phyloP scores from a whole-genome alignment of 2,797 vertebrate species.

The Chrysocyon brachyurus region DNA sequence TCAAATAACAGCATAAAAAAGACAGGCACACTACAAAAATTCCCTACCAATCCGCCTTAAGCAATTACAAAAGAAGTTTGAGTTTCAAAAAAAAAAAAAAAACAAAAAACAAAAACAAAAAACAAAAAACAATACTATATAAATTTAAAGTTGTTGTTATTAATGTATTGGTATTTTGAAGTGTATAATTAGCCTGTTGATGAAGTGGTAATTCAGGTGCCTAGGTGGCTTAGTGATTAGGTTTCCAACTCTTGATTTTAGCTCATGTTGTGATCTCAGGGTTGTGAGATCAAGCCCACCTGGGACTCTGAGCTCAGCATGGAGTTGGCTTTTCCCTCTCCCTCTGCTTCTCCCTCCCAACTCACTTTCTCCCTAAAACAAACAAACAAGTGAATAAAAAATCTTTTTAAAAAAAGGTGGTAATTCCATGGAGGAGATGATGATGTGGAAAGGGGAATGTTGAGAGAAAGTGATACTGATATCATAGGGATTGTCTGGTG shows the following conservation, averaged over 20 bases:
- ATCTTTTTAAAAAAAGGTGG: neutral
- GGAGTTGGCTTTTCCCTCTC: neutral
- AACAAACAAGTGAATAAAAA: neutral
- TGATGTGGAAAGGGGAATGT: neutral
- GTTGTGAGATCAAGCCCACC: neutral
- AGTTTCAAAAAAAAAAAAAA: neutral
- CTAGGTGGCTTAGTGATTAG: neutral
- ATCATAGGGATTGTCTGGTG: neutral
- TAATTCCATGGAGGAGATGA: neutral
- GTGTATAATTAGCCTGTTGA: neutral
- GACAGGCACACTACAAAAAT: neutral
- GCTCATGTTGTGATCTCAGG: neutral
- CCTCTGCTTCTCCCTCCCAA: neutral
- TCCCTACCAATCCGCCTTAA: neutral
- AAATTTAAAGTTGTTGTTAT: neutral
- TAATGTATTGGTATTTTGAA: neutral
- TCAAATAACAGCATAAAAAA: neutral
- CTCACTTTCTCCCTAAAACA: neutral
- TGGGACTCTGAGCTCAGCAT: neutral
- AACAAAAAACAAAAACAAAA: no score
- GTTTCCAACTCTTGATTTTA: neutral
- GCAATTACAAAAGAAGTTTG: conserved; percentile 20
- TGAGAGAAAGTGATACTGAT: neutral
- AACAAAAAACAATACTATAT: neutral
- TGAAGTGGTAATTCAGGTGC: neutral